Evolutionary conservation across 2,888 invertebrate genomes (phyloP).

Genomic region (Liopterus haemorrhoidalis): DNA sequence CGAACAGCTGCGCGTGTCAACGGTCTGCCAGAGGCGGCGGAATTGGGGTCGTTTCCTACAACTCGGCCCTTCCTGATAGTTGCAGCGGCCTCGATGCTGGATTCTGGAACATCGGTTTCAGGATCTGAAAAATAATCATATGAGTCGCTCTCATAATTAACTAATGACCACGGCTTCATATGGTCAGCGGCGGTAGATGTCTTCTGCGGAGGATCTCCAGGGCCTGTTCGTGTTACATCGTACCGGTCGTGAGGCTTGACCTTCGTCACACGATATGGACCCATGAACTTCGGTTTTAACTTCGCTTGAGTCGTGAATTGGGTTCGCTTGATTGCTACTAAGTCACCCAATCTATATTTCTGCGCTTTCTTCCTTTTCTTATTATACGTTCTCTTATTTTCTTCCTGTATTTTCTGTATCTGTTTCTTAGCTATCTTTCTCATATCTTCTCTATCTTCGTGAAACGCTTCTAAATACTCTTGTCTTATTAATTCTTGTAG

Average conservation of each 20-base stretch:
- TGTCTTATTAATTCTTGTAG: conserved; percentile 20
- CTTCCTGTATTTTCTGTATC: conserved; percentile 24
- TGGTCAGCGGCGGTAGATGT: conserved; percentile 30
- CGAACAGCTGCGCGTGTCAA: too few relatives aligned
- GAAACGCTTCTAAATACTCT: conserved; percentile 20
- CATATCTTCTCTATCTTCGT: conserved; percentile 17
- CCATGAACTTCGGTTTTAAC: conserved; percentile 28
- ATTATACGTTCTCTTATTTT: conserved; percentile 19
- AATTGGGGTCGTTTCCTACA: too few relatives aligned
- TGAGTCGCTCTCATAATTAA: too few relatives aligned
- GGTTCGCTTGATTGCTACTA: conserved; percentile 27
- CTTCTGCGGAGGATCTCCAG: too few relatives aligned
- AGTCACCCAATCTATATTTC: conserved; percentile 23
- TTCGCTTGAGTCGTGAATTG: conserved; percentile 30
- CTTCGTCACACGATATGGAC: conserved; percentile 27
- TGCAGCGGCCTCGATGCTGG: too few relatives aligned
- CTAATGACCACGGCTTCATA: conserved; percentile 31
- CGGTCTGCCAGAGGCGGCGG: too few relatives aligned
- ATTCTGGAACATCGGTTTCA: too few relatives aligned
- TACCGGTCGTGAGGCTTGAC: conserved; percentile 27
- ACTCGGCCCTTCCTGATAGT: too few relatives aligned
- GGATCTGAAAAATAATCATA: too few relatives aligned
- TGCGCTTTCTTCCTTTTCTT: conserved; percentile 20
- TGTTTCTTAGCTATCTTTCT: conserved; percentile 18
- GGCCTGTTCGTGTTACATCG: too few relatives aligned